Evolutionary conservation across 92 coral and sea anemone genomes (phyloP), one percentile per base, ranked within the genome.

Genomic region (Umimayanthus kanabou): DNA sequence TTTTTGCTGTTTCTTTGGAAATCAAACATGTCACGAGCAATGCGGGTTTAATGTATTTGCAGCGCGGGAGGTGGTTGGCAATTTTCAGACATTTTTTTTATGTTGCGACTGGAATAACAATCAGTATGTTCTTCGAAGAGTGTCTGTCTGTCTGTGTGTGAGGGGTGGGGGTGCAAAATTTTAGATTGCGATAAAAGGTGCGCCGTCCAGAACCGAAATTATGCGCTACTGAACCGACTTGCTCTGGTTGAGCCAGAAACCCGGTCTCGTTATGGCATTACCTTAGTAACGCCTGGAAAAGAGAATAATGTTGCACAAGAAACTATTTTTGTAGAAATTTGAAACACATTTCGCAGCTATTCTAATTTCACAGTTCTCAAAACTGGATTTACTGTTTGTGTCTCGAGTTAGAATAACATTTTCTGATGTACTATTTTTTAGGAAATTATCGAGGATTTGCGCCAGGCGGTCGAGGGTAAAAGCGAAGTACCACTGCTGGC

Each of bases 1-100:
- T 6, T 30, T 33, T 73, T 79, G 14, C 45, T 2, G 67, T 50
- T 79, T 79, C 65, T 55, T 79, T 79, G 82, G 82, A 26, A 20
- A 79, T 55, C 40, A 50, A 6, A 26, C 37, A 26, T 26, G 39
- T 42, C 82, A 50, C 39, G 22, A 79, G 65, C 37, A 79, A 79
- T 79, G 65, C 82, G 11, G 22, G 18, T 28, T 29, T 79, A n/a
- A 30, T 23, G 29, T 79, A 15, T 50, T 10, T 25, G 66, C 45
- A 73, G 8, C 5, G 23, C 42, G 15, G 77, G 47, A 73, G 77
- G 77, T 73, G 42, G 4, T 9, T 11, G 26, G 67, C 25, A 20
- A 22, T 18, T 73, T 39, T 73, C 0, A 28, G 15, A 28, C 23
- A 73, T n/a, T 33, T 33, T 33, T 2, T 33, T 33, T 0, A 33